phyloP scores from a whole-genome alignment of 2,888 invertebrate genomes.

The Panorpa germanica region DNA sequence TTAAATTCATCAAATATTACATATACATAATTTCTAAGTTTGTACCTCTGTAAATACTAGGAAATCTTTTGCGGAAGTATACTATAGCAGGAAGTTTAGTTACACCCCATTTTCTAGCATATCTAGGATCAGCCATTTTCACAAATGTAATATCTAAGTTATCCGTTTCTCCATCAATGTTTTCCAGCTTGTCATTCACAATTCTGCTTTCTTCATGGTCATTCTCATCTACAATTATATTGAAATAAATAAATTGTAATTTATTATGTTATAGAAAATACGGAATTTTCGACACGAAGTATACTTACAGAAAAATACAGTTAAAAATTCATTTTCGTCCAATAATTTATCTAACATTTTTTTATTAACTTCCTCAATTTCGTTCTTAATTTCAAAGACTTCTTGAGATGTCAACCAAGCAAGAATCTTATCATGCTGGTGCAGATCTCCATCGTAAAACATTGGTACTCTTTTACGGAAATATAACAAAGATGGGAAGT shows the following conservation, averaged over 20 bases:
- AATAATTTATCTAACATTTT: conserved; percentile 91
- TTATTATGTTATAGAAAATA: conserved; percentile 3
- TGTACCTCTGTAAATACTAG: conserved; percentile 77
- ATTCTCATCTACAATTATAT: conserved; percentile 45
- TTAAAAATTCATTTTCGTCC: conserved; percentile 87
- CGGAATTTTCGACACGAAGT: conserved; percentile 4
- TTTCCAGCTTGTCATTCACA: conserved; percentile 74
- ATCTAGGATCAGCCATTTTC: conserved; percentile 80
- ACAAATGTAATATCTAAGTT: conserved; percentile 88
- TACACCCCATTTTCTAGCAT: conserved; percentile 87
- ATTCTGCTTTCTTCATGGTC: conserved; percentile 60
- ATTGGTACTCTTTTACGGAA: conserved; percentile 64
- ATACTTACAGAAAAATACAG: conserved; percentile 86
- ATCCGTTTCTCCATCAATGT: conserved; percentile 88
- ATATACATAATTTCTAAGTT: conserved; percentile 4
- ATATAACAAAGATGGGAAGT: conserved; percentile 71
- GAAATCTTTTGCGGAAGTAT: conserved; percentile 79
- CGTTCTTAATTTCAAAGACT: conserved; percentile 87
- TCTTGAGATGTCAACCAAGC: conserved; percentile 87
- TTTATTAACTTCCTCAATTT: conserved; percentile 91
- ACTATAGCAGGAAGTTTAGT: conserved; percentile 80
- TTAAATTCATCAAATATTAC: conserved; percentile 5
- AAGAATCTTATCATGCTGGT: conserved; percentile 68
- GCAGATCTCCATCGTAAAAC: conserved; percentile 76
- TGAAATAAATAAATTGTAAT: conserved; percentile 7